Evolutionary conservation across 2,888 invertebrate species (phyloP).

Genomic region (Erebia palarica): DNA sequence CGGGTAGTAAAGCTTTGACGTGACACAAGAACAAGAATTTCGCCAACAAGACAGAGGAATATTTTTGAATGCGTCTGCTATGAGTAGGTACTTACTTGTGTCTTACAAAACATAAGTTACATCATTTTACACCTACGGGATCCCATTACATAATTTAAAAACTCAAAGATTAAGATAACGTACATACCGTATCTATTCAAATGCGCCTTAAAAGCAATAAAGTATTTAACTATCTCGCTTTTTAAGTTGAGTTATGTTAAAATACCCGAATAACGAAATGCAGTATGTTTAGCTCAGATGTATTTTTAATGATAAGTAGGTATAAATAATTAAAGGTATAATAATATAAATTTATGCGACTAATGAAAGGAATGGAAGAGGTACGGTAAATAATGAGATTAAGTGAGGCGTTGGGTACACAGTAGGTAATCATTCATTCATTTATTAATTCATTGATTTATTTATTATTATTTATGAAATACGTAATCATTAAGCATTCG

Average conservation of each 20-base stretch:
- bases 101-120: neutral
- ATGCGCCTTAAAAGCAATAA: constrained; percentile 8
- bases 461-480: no score
- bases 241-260: constrained; percentile 4
- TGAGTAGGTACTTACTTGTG: neutral
- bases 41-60: neutral
- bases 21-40: neutral
- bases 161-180: neutral
- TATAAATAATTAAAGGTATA: no score
- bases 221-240: constrained; percentile 11
- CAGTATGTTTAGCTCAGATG: no score
- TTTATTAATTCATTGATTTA: no score
- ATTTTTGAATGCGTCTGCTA: no score
- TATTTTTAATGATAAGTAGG: neutral
- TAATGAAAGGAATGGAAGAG: no score
- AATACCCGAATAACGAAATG: neutral
- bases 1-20: no score
- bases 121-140: neutral
- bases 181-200: neutral
- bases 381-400: no score
- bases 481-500: neutral
- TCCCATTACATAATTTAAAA: neutral
- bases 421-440: no score
- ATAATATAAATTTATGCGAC: no score
- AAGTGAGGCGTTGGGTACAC: no score